Evolutionary conservation across 2,797 vertebrate species (phyloP).

Genomic region (Gobionotothen gibberifrons): DNA sequence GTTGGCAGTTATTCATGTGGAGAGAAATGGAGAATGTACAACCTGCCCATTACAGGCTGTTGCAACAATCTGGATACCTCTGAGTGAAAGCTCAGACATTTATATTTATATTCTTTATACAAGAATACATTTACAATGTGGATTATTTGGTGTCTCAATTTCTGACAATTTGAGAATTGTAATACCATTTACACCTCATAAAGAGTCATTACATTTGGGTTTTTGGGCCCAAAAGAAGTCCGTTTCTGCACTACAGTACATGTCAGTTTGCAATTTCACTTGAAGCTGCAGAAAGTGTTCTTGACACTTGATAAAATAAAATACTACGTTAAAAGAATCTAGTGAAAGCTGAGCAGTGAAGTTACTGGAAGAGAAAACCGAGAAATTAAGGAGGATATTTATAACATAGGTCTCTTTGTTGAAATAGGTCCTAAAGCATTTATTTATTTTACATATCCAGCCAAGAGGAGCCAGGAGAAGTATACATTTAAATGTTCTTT

Average conservation of each 20-base stretch:
- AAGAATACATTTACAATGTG: conserved; percentile 8
- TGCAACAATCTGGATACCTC: conserved; percentile 2
- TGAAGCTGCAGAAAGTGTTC: not conserved
- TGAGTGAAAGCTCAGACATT: conserved; percentile 9
- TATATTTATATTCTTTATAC: not conserved
- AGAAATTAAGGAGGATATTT: conserved; percentile 29
- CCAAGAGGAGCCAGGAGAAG: conserved; percentile 35
- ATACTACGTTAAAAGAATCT: conserved; percentile 56
- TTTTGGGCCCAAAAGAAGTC: conserved; percentile 5
- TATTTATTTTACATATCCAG: conserved; percentile 30
- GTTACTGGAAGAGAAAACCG: conserved; percentile 44
- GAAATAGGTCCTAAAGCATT: conserved; percentile 22
- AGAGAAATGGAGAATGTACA: conserved; percentile 32
- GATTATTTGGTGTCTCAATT: not conserved
- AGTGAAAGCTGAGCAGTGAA: conserved; percentile 20
- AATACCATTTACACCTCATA: not conserved
- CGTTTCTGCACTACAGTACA: not conserved
- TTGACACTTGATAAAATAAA: conserved; percentile 17
- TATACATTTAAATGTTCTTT: conserved; percentile 36
- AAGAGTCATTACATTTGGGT: conserved; percentile 6
- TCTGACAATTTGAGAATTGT: conserved; percentile 13
- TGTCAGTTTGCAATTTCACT: conserved; percentile 21
- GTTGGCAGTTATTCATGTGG: conserved; percentile 53
- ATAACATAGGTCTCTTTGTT: conserved; percentile 41
- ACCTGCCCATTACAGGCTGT: conserved; percentile 13